Conservation (phyloP, 2,888 invertebrate genomes). For the Boloria euphrosyne region DNA sequence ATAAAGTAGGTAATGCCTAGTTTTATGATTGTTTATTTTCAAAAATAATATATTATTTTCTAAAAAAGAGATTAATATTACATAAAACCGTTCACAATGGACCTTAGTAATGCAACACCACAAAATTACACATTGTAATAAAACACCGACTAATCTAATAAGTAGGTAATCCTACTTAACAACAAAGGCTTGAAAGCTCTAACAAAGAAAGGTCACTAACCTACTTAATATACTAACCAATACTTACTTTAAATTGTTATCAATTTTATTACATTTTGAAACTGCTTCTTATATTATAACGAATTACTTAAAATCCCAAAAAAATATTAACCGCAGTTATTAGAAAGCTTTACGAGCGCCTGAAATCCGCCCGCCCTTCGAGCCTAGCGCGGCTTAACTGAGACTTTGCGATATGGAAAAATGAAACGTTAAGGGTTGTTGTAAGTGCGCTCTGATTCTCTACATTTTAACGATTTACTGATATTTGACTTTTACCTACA, state of each 20-base stretch:
- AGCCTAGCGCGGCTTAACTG: slow-evolving; percentile 51
- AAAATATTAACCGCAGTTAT: slow-evolving; percentile 7
- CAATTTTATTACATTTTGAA: neutral
- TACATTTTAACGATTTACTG: slow-evolving; percentile 14
- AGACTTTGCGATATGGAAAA: slow-evolving; percentile 19
- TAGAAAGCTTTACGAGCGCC: slow-evolving; percentile 16
- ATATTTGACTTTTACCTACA: neutral
- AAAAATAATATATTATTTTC: no score
- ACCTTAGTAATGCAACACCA: neutral
- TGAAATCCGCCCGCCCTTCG: slow-evolving; percentile 49
- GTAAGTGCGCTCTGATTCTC: slow-evolving; percentile 7
- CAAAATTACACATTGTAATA: slow-evolving; percentile 9
- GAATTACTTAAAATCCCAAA: neutral
- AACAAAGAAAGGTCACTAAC: slow-evolving; percentile 54
- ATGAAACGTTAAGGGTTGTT: slow-evolving; percentile 16
- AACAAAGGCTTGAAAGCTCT: slow-evolving; percentile 36
- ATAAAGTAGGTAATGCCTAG: no score
- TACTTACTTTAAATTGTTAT: slow-evolving; percentile 4
- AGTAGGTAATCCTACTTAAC: slow-evolving; percentile 22
- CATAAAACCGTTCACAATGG: no score
- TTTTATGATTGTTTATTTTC: no score
- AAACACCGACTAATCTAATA: slow-evolving; percentile 29
- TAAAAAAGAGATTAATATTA: no score
- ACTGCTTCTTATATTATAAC: neutral
- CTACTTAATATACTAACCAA: slow-evolving; percentile 25